Evolutionary conservation across 92 coral and sea anemone species (phyloP), one percentile per base, ranked within the genome.

Genomic region (Zoanthus solanderi): DNA sequence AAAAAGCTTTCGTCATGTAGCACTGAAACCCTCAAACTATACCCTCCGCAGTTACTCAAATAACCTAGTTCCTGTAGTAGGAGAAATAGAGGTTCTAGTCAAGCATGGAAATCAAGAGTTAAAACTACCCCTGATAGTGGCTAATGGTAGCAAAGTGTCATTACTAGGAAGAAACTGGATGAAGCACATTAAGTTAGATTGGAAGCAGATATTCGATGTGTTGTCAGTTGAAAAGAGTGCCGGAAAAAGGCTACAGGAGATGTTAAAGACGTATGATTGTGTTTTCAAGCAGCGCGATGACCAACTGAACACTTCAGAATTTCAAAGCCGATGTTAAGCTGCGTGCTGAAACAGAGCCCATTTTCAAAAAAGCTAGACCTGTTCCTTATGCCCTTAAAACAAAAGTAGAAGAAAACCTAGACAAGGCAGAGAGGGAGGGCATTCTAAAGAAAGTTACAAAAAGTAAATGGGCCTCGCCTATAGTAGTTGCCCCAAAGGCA

Each of bases 381-480:
- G 79, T 89, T 48, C 92, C 89, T 34, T 89, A 84, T 76, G 63
- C 89, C 9, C 72, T 89, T 61, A 89, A 89, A 58, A 68, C 60
- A 5, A 67, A 78, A 53, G 42, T 37, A 37, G 42, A 37, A 37
- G 42, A 37, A 2, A 37, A 37, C 42, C 42, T 37, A 37, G 42
- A 37, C 42, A 37, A 37, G 42, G 42, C 42, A 37, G 42, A 37
- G 42, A 4, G 42, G 42, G 42, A 37, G 89, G 60, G 60, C 60
- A 54, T 54, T 54, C 60, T 54, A 54, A 54, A 54, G 60, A 54
- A 54, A 54, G 60, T 54, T 54, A 54, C 12, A 6, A 54, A 5
- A 63, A 78, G 82, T 34, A 89, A 90, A 45, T 90, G 90, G 90
- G 83, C 93, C 42, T 61, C 93, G 6, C 90, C 93, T 42, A 79